phyloP scores from a whole-genome alignment of 2,113 vertebrate species.

The Paralichthys olivaceus region DNA sequence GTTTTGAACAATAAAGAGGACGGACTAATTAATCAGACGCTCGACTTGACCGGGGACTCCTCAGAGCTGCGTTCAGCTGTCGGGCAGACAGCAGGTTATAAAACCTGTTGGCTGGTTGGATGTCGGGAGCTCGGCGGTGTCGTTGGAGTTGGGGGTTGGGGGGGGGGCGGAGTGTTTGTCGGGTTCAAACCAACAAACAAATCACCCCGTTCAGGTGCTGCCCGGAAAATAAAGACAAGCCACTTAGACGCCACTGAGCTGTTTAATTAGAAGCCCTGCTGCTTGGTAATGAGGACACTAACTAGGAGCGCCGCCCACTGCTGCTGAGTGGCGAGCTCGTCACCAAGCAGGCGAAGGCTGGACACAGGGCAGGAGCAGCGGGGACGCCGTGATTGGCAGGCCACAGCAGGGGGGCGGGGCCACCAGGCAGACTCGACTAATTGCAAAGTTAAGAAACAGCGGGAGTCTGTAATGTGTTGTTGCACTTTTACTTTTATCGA shows the following conservation, averaged over 20 bases:
- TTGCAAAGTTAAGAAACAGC: slow-evolving; percentile 67
- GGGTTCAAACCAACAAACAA: neutral
- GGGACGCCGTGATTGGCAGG: slow-evolving; percentile 61
- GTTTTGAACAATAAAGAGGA: neutral
- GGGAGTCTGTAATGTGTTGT: slow-evolving; percentile 40
- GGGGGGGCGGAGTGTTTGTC: neutral
- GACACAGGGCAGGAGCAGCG: slow-evolving; percentile 13
- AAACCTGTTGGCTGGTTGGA: slow-evolving; percentile 3
- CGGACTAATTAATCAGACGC: neutral
- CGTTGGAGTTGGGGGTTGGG: neutral
- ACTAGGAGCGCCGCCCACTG: slow-evolving; percentile 63
- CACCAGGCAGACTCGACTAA: slow-evolving; percentile 59
- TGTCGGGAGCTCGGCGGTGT: neutral
- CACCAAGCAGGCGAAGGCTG: slow-evolving; percentile 26
- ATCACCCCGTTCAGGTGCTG: slow-evolving; percentile 56
- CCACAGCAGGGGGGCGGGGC: slow-evolving; percentile 51
- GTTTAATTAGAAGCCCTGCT: slow-evolving; percentile 75
- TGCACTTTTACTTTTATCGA: slow-evolving; percentile 60
- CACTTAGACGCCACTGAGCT: slow-evolving; percentile 65
- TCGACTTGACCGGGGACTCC: neutral
- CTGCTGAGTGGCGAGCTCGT: slow-evolving; percentile 60
- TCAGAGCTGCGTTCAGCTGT: slow-evolving; percentile 1
- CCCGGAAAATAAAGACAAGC: slow-evolving; percentile 51
- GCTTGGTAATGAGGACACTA: slow-evolving; percentile 78
- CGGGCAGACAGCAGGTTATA: slow-evolving; percentile 14